Conservation (phyloP, 2,888 invertebrate species). For the Erpobdella octoculata region DNA sequence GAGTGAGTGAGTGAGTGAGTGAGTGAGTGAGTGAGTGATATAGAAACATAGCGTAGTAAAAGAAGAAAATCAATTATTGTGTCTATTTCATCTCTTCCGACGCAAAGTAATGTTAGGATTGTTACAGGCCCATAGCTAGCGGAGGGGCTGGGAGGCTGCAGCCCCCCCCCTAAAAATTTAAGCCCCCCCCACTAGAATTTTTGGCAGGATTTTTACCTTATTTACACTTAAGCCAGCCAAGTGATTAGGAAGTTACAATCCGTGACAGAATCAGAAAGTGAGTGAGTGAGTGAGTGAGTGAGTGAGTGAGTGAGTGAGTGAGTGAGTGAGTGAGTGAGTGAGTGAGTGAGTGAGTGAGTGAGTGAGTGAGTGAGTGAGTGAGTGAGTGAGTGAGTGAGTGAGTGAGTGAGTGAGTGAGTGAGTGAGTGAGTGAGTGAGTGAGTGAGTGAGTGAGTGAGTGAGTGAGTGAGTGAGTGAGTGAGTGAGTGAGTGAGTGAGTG, state of each 20-base stretch:
- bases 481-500: not conserved
- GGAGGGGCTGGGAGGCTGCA: not conserved
- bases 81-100: no score
- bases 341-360: constrained; percentile 16
- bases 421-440: constrained; percentile 1
- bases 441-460: not conserved
- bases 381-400: constrained; percentile 21
- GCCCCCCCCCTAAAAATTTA: no score
- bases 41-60: constrained; percentile 21
- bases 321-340: not conserved
- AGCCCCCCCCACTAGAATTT: no score
- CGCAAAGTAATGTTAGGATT: no score
- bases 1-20: constrained; percentile 30
- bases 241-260: not conserved
- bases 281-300: not conserved
- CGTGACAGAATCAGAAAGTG: not conserved
- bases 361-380: constrained; percentile 21
- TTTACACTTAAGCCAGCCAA: not conserved
- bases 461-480: not conserved
- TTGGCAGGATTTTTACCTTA: no score
- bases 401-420: not conserved
- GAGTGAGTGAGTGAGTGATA: constrained; percentile 28
- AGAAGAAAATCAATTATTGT: no score
- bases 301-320: not conserved
- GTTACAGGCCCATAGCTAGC: no score